Evolutionary conservation across 2,888 invertebrate genomes (phyloP), one percentile per base, ranked within the genome.

Genomic region (Eucera pruinosa): DNA sequence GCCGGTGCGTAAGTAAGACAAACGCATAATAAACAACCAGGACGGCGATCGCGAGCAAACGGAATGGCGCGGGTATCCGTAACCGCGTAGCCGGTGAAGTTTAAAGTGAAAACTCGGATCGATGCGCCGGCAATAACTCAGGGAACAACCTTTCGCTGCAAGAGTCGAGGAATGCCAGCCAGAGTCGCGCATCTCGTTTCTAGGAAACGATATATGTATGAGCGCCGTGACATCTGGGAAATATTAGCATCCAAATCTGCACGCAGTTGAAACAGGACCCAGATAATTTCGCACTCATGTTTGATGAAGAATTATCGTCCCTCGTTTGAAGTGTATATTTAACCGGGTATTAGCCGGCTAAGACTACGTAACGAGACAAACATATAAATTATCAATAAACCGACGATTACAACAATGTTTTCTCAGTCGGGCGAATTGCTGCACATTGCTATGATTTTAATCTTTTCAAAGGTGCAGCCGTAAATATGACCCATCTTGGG

Each of bases 91-190:
- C 20, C 36, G 58, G 43, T 20, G 61, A 61, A 50, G 65, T 64
- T 64, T 69, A 48, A 72, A 78, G 72, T 72, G 79, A 79, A 78
- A 79, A 79, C 78, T 73, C 78, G 67, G 71, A 79, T 78, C 79
- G 78, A 79, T 78, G 70, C 61, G 72, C 68, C 50, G 64, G 79
- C 72, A 66, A 79, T 79, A 79, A 79, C 67, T 79, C 78, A 79
- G 68, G 48, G 41, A 57, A 23, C 79, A 79, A 78, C 78, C 78
- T 79, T 72, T 79, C 78, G 64, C 68, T 43, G 20, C 50, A 50
- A 72, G 66, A 64, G 52, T 47, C 50, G 43, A 25, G 58, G 72
- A 78, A 68, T 69, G 72, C 58, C 47, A n/a, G 52, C 52, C 48
- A 23, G 33, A 47, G 36, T 20, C 20, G 30, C 33, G 58, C 67